These are phyloP conservation scores for Chrysolina oricalcia DNA, from an alignment of 2,888 invertebrate genomes.

Conservation along the genomic window DNA sequence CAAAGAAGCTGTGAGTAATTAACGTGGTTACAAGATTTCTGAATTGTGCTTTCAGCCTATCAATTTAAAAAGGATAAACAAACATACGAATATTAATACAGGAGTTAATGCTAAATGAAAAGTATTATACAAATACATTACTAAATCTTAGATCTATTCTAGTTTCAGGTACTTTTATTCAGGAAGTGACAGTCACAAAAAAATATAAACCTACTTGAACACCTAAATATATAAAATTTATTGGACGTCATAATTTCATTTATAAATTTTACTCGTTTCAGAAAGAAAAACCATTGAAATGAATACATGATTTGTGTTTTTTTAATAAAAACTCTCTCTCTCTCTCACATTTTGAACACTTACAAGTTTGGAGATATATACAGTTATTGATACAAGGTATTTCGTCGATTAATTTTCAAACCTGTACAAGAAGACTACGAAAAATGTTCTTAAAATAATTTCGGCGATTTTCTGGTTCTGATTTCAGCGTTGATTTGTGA, in stretches of 20 bases:
- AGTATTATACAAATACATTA: not conserved
- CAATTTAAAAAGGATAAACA: too few relatives aligned
- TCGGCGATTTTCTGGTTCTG: constrained; percentile 30
- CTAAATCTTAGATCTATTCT: not conserved
- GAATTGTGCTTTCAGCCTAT: too few relatives aligned
- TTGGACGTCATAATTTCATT: constrained; percentile 28
- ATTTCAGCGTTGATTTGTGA: not conserved
- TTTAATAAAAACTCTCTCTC: constrained; percentile 38
- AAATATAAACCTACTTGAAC: not conserved
- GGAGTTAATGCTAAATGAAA: too few relatives aligned
- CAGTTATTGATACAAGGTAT: constrained; percentile 39
- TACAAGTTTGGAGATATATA: constrained; percentile 40
- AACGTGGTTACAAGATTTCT: too few relatives aligned
- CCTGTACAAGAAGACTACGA: constrained; percentile 28
- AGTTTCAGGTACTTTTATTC: constrained; percentile 21
- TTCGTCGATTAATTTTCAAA: constrained; percentile 34
- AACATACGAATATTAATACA: too few relatives aligned
- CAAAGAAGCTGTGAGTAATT: too few relatives aligned
- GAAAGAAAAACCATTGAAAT: constrained; percentile 32
- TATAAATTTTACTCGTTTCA: constrained; percentile 17
- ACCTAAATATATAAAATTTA: constrained; percentile 18
- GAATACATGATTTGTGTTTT: constrained; percentile 44
- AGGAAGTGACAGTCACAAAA: not conserved
- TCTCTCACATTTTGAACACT: constrained; percentile 39
- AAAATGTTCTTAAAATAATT: constrained; percentile 24